Conservation (phyloP, 2,797 vertebrate genomes). For the Bothrops alternatus region DNA sequence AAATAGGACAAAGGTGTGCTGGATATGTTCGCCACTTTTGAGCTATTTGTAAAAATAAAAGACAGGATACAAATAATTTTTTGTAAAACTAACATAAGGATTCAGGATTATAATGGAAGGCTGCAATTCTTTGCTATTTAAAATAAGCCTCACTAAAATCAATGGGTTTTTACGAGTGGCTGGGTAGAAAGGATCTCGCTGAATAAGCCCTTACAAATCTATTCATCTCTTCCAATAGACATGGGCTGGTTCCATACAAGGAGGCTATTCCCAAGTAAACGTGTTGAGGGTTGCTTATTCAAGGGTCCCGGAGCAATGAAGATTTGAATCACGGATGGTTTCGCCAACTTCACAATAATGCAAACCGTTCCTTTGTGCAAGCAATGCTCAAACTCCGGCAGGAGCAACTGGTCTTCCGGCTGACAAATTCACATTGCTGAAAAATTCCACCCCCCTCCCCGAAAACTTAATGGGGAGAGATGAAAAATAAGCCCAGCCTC, state of each 20-base stretch:
- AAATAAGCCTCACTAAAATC: background rate
- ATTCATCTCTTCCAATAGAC: background rate
- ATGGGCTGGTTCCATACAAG: background rate
- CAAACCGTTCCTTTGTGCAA: background rate
- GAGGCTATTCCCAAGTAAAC: background rate
- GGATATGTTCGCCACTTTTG: background rate
- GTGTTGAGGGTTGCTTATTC: background rate
- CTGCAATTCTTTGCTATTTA: background rate
- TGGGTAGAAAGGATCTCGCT: background rate
- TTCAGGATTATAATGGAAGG: background rate
- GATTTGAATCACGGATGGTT: background rate
- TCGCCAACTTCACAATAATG: background rate
- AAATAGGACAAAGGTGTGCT: background rate
- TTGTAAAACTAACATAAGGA: too few relatives aligned
- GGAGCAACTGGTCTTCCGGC: background rate
- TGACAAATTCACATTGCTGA: background rate
- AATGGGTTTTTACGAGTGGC: background rate
- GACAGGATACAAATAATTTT: background rate
- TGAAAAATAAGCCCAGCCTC: too few relatives aligned
- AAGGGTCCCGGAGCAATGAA: background rate
- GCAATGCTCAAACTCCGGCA: background rate
- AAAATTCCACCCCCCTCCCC: background rate
- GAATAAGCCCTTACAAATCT: background rate
- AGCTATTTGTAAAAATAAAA: background rate
- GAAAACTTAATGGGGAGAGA: background rate